Evolutionary conservation across 53 echinoderm and acorn worm genomes (phyloP).

Genomic region (Holothuria scabra): DNA sequence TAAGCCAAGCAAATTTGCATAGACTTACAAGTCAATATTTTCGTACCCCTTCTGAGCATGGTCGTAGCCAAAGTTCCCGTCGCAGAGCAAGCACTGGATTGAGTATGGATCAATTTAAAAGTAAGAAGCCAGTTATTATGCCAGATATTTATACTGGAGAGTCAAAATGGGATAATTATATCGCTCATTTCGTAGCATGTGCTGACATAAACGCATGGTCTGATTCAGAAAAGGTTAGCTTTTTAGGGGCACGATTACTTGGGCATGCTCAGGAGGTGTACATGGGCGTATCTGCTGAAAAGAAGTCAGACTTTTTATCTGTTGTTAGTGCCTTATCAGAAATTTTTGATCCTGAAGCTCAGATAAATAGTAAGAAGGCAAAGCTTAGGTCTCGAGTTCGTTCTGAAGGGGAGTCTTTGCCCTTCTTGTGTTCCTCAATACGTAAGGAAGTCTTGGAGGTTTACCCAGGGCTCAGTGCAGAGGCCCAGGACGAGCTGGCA

Average conservation of each 20-base stretch:
- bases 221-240: background rate
- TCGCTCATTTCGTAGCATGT: slow-evolving; percentile 29
- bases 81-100: background rate
- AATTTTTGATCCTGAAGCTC: slow-evolving; percentile 37
- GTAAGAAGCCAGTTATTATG: slow-evolving; percentile 34
- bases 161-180: slow-evolving; percentile 11
- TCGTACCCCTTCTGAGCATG: slow-evolving; percentile 5
- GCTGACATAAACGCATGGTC: slow-evolving; percentile 22
- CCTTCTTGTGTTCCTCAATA: slow-evolving; percentile 25
- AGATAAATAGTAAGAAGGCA: slow-evolving; percentile 5
- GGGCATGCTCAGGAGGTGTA: slow-evolving; percentile 24
- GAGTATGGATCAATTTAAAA: background rate
- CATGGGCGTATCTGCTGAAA: background rate
- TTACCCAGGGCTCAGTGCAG: background rate
- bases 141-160: slow-evolving; percentile 33
- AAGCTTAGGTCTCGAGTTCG: background rate
- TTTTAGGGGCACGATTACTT: slow-evolving; percentile 17
- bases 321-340: background rate
- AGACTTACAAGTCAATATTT: slow-evolving; percentile 16
- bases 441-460: slow-evolving; percentile 22
- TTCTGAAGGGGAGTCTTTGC: slow-evolving; percentile 4
- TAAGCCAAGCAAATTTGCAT: background rate
- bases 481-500: slow-evolving; percentile 15
- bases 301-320: background rate
- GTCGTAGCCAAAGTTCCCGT: too few species aligned